A percentile compares a stretch with the other conserved stretches of the same genome.
These are phyloP conservation scores for Camponotus pennsylvanicus DNA, from an alignment of 1,140 invertebrate species.

Conservation along the genomic window DNA sequence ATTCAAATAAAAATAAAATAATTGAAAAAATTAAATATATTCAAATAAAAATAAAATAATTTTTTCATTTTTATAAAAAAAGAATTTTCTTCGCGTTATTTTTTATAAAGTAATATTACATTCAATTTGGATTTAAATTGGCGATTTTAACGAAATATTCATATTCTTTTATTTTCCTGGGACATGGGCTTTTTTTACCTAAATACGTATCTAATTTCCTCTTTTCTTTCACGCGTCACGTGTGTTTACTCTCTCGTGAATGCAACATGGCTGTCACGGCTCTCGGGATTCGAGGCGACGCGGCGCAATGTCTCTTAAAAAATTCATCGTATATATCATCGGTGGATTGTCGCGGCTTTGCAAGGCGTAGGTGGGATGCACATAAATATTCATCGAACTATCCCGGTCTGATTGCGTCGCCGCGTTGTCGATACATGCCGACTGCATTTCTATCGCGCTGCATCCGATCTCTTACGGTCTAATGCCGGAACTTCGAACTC, in stretches of 20 bases:
- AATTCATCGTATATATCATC: constrained; percentile 58
- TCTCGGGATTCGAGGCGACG: background rate
- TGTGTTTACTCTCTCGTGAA: constrained; percentile 24
- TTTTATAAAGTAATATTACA: background rate
- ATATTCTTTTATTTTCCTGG: background rate
- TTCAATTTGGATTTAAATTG: background rate
- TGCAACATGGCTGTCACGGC: background rate
- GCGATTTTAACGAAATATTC: background rate
- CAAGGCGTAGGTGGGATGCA: constrained; percentile 20
- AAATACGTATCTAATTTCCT: constrained; percentile 45
- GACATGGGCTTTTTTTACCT: background rate
- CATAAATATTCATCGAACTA: constrained; percentile 53
- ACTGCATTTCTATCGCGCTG: background rate
- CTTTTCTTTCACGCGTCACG: constrained; percentile 2
- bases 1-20: background rate
- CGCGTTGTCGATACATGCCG: constrained; percentile 4
- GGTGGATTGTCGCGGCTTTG: constrained; percentile 38
- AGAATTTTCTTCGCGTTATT: background rate
- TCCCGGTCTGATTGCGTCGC: constrained; percentile 19
- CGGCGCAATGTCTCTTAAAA: constrained; percentile 45
- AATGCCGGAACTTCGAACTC: constrained; percentile 3
- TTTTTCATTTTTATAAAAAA: background rate
- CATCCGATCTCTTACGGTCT: constrained; percentile 2
- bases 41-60: background rate
- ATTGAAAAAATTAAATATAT: background rate